phyloP scores from a whole-genome alignment of 2,797 vertebrate species.

The Aeoliscus strigatus region DNA sequence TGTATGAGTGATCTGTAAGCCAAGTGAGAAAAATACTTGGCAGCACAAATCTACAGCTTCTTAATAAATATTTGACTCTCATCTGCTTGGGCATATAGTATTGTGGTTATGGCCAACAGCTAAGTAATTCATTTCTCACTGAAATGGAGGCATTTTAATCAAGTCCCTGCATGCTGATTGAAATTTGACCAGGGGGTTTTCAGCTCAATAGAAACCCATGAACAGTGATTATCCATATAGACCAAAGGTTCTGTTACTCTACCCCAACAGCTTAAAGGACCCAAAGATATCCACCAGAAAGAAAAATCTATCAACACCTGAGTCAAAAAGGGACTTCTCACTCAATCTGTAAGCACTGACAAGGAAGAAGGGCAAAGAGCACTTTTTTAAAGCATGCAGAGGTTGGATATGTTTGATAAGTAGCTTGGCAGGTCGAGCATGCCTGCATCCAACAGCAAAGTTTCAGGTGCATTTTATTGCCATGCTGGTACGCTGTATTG shows the following conservation, averaged over 20 bases:
- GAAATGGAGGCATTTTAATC: slow-evolving; percentile 1
- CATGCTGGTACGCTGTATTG: slow-evolving; percentile 41
- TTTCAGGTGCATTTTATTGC: slow-evolving; percentile 17
- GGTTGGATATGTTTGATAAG: slow-evolving; percentile 14
- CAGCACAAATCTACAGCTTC: slow-evolving; percentile 18
- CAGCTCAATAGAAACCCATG: background rate
- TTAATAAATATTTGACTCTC: slow-evolving; percentile 30
- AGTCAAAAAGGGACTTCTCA: slow-evolving; percentile 4
- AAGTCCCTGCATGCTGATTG: slow-evolving; percentile 2
- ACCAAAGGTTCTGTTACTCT: background rate
- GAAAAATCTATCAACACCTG: slow-evolving; percentile 10
- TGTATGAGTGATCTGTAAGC: slow-evolving; percentile 47
- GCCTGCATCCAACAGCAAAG: slow-evolving; percentile 18
- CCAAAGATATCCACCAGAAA: slow-evolving; percentile 7
- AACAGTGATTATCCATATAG: slow-evolving; percentile 9
- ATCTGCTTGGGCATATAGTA: slow-evolving; percentile 8
- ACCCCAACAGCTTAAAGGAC: too few relatives aligned
- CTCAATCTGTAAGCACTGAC: slow-evolving; percentile 5
- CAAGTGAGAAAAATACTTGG: slow-evolving; percentile 40
- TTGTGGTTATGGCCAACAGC: background rate
- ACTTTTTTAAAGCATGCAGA: slow-evolving; percentile 41
- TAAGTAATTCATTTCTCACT: slow-evolving; percentile 4
- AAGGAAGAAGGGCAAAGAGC: slow-evolving; percentile 12
- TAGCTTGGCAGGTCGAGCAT: slow-evolving; percentile 29
- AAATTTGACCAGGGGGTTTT: slow-evolving; percentile 9